These are phyloP conservation scores for Hyperoplus lanceolatus DNA, from an alignment of 2,797 vertebrate genomes.

Conservation along the genomic window DNA sequence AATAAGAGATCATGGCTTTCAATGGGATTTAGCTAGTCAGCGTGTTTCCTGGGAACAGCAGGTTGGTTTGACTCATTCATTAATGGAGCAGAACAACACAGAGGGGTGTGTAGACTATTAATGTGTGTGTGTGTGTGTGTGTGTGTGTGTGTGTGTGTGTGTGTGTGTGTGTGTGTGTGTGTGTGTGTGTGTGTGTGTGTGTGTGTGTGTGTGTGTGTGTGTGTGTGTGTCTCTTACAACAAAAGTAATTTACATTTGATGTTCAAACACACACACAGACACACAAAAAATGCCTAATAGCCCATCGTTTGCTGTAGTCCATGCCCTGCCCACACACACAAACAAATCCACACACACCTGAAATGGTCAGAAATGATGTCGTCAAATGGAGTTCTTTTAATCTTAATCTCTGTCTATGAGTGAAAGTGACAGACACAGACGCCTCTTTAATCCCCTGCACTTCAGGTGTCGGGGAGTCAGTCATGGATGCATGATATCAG, in stretches of 20 bases:
- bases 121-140: conserved; percentile 21
- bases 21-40: conserved; percentile 35
- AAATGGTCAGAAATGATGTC: neutral
- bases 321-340: conserved; percentile 18
- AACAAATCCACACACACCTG: conserved; percentile 13
- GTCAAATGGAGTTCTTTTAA: neutral
- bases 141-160: conserved; percentile 5
- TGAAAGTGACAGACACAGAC: neutral
- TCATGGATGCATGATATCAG: neutral
- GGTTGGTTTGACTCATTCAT: conserved; percentile 34
- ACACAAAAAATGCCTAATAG: neutral
- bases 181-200: neutral
- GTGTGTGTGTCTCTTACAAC: neutral
- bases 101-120: conserved; percentile 11
- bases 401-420: neutral
- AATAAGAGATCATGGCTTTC: conserved; percentile 37
- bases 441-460: neutral
- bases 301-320: conserved; percentile 12
- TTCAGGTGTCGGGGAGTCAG: neutral
- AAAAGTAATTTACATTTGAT: conserved; percentile 36
- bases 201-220: neutral
- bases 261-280: conserved; percentile 22
- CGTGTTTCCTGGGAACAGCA: conserved; percentile 32
- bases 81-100: conserved; percentile 39
- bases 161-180: neutral